Evolutionary conservation across 2,888 invertebrate species (phyloP), one percentile per base, ranked within the genome.

Genomic region (Pterobdella sp.): DNA sequence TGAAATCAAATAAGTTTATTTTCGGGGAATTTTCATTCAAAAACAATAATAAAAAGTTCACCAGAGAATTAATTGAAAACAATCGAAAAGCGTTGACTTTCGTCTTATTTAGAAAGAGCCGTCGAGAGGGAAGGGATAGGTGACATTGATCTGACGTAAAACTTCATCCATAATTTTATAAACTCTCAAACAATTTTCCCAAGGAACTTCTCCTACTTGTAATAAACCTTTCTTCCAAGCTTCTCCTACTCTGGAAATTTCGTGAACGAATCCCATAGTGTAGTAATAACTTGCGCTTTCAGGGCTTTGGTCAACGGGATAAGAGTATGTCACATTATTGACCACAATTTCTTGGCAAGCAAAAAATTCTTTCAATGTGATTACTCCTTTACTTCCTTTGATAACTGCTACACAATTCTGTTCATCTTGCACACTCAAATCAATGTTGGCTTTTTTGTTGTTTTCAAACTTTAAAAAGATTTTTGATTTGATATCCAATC

Each of bases 401-500:
- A 74, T 69, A 22, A 42, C 18, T 14, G 74, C 74, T 18, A 63
- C 60, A 37, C 69, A 73, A 2, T 63, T 29, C 10, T 56, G 42
- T 22, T 37, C 22, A n/a, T 56, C 14, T 22, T 36, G 65, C 1
- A 52, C 71, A 64, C 37, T 56, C 18, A 72, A 36, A 7, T 66
- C 36, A 36, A 73, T 56, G 22, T 73, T 36, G 4, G 65, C 74
- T 37, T 42, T 72, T 52, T 60, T 32, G 14, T 63, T 72, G 22
- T 37, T 66, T n/a, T 63, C 65, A 35, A 73, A 74, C 31, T 56
- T 7, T 22, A 74, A 42, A 10, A 49, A 73, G 18, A 72, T 72
- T 35, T 68, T 32, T 34, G 42, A 42, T 26, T 67, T 52, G 34
- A 60, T 26, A 52, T 74, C 74, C 34, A 70, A 63, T 81, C 82